phyloP scores from a whole-genome alignment of 2,888 invertebrate genomes.

The Agonopterix subpropinquella region DNA sequence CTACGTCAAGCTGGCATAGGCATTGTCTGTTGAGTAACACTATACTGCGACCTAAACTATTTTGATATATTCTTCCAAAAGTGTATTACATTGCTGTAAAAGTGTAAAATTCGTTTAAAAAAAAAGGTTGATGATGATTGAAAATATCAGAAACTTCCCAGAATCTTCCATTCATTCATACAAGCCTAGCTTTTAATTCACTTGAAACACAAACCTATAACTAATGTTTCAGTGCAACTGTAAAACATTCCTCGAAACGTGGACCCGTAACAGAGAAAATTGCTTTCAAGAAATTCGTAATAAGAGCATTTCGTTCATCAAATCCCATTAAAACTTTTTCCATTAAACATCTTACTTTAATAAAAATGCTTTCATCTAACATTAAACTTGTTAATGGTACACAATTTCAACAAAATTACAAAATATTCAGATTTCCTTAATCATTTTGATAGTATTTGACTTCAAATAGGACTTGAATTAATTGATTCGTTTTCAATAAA shows the following conservation, averaged over 20 bases:
- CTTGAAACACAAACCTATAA: too few relatives aligned
- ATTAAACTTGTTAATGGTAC: slow-evolving; percentile 48
- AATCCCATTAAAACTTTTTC: slow-evolving; percentile 71
- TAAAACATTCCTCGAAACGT: slow-evolving; percentile 27
- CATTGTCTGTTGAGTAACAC: too few relatives aligned
- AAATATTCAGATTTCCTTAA: slow-evolving; percentile 34
- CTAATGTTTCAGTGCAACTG: too few relatives aligned
- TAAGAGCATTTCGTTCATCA: slow-evolving; percentile 47
- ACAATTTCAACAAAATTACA: slow-evolving; percentile 40
- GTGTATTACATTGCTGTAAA: too few relatives aligned
- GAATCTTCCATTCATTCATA: too few relatives aligned
- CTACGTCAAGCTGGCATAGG: too few relatives aligned
- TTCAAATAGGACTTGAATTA: slow-evolving; percentile 13
- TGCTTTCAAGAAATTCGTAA: slow-evolving; percentile 50
- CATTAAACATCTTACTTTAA: slow-evolving; percentile 61
- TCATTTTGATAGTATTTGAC: slow-evolving; percentile 21
- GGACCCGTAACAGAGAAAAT: slow-evolving; percentile 33
- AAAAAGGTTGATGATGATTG: too few relatives aligned
- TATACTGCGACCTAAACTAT: too few relatives aligned
- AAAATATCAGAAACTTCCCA: too few relatives aligned
- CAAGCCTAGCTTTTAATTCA: too few relatives aligned
- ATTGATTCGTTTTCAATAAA: not conserved
- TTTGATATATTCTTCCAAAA: too few relatives aligned
- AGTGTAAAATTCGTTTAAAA: too few relatives aligned
- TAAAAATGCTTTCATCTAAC: slow-evolving; percentile 54